phyloP scores from a whole-genome alignment of 2,113 vertebrate genomes.

The Cnemophilus loriae region DNA sequence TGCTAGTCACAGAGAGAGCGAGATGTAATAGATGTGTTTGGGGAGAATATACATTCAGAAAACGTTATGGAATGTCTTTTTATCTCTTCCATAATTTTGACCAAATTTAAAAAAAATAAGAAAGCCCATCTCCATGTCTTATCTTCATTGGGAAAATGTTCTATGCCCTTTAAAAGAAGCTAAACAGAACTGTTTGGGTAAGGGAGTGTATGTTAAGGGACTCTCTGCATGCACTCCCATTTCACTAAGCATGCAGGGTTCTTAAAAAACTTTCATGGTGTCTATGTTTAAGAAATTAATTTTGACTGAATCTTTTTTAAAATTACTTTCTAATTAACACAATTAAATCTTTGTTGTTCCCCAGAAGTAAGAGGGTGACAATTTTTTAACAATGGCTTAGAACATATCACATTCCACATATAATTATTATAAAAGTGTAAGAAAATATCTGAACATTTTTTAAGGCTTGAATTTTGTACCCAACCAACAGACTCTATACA shows the following conservation, averaged over 20 bases:
- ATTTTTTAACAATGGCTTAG: neutral
- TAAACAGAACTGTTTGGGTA: neutral
- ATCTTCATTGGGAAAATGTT: neutral
- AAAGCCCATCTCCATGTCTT: neutral
- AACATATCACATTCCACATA: accelerated
- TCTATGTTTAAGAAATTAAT: neutral
- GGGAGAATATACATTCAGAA: neutral
- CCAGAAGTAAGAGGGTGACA: neutral
- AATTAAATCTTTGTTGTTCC: neutral
- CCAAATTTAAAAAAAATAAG: neutral
- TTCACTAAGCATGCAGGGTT: neutral
- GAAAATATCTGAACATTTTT: neutral
- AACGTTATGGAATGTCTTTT: neutral
- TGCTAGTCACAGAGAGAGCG: neutral
- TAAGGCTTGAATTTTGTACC: neutral
- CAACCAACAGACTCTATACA: neutral
- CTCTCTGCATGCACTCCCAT: neutral
- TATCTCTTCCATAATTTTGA: neutral
- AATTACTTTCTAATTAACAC: neutral
- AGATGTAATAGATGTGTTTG: neutral
- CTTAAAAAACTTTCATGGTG: neutral
- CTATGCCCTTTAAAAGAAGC: neutral
- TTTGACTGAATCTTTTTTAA: neutral
- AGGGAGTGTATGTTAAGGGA: neutral
- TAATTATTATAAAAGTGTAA: neutral